Conservation (phyloP, 2,113 vertebrate species). For the Brevimyrus niger region DNA sequence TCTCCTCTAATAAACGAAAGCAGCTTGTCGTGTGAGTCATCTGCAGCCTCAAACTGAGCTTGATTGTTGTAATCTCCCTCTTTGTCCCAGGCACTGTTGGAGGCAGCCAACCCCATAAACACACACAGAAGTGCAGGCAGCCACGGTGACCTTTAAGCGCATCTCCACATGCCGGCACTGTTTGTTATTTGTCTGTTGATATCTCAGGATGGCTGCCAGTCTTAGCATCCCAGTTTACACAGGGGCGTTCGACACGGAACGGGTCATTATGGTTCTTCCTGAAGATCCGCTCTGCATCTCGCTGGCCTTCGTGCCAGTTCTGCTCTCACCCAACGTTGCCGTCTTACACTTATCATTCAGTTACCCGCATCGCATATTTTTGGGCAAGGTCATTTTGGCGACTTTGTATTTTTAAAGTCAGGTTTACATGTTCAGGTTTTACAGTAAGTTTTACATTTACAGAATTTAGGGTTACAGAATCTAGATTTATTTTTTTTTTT, state of each 20-base stretch:
- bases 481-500: background rate
- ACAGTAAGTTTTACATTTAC: background rate
- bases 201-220: conserved; percentile 28
- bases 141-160: conserved; percentile 18
- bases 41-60: conserved; percentile 16
- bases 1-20: conserved; percentile 24
- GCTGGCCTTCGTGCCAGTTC: background rate
- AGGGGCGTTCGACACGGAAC: background rate
- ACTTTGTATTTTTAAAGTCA: background rate
- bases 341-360: background rate
- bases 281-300: background rate
- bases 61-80: conserved; percentile 32
- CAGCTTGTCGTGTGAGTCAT: conserved; percentile 31
- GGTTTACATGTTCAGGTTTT: background rate
- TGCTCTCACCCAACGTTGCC: background rate
- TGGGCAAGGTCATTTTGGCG: background rate
- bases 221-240: background rate
- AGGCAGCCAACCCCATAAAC: conserved; percentile 12
- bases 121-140: background rate
- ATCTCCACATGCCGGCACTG: conserved; percentile 13
- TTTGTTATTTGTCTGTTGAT: conserved; percentile 33
- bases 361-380: background rate
- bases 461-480: background rate
- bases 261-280: background rate
- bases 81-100: conserved; percentile 26